Conservation (phyloP, 2,113 vertebrate species). For the Nestor notabilis region DNA sequence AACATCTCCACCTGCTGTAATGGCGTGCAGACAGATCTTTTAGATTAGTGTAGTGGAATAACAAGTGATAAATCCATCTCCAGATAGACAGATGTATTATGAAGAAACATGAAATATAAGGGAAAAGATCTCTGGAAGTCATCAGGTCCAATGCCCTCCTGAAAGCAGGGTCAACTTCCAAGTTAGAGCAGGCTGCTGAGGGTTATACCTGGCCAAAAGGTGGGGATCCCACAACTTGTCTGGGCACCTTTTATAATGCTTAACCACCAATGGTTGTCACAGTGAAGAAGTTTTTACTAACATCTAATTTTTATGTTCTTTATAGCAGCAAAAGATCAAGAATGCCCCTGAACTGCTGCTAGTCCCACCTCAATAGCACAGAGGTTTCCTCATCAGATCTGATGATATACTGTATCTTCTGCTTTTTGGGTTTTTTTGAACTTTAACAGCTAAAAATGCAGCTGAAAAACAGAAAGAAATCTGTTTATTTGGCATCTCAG, state of each 20-base stretch:
- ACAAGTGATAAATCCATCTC: not conserved
- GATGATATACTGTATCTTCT: not conserved
- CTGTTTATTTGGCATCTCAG: not conserved
- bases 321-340: not conserved
- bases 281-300: not conserved
- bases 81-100: not conserved
- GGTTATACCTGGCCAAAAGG: not conserved
- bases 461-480: not conserved
- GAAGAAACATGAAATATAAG: not conserved
- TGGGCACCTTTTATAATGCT: not conserved
- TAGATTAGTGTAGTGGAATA: not conserved
- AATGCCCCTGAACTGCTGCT: not conserved
- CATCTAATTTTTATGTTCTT: not conserved
- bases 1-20: conserved; percentile 1
- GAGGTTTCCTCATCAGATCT: not conserved
- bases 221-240: not conserved
- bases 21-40: not conserved
- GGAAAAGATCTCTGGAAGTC: not conserved
- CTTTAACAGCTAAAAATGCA: not conserved
- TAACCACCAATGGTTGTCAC: not conserved
- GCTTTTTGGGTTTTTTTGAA: not conserved
- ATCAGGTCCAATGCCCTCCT: not conserved
- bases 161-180: not conserved
- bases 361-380: not conserved
- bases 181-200: not conserved